These are phyloP conservation scores for Monomorium pharaonis DNA, from an alignment of 1,140 invertebrate species.

Conservation along the genomic window DNA sequence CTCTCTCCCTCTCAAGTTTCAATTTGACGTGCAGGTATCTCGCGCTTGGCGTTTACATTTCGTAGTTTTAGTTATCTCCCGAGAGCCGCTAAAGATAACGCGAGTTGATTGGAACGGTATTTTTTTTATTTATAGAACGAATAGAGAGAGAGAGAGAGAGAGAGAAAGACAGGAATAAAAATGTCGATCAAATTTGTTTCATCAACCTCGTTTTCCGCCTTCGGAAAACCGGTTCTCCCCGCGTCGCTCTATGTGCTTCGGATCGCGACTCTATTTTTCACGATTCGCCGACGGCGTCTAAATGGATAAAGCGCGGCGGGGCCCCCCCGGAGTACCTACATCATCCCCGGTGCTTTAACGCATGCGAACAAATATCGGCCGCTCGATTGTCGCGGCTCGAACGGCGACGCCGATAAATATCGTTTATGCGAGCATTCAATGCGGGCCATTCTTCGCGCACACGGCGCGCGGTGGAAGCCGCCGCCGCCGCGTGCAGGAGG, in stretches of 20 bases:
- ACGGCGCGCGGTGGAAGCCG: background rate
- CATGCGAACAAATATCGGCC: constrained; percentile 29
- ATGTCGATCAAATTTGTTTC: constrained; percentile 5
- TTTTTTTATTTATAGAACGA: background rate
- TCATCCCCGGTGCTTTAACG: constrained; percentile 12
- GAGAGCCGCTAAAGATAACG: constrained; percentile 7
- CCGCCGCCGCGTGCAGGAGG: background rate
- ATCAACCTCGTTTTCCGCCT: background rate
- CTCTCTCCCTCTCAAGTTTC: background rate
- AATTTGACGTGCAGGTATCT: background rate
- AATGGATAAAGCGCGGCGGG: constrained; percentile 29
- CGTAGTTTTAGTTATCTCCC: background rate
- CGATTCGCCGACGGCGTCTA: background rate
- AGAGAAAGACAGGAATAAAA: background rate
- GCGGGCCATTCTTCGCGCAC: constrained; percentile 29
- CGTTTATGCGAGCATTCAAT: constrained; percentile 37
- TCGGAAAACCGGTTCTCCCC: background rate
- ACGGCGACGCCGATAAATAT: constrained; percentile 37
- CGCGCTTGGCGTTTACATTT: background rate
- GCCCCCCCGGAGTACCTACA: background rate
- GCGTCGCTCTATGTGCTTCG: background rate
- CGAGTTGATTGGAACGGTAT: background rate
- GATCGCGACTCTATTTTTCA: background rate
- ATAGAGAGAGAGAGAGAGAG: no score
- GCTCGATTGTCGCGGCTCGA: constrained; percentile 34